A percentile compares a stretch with the other conserved stretches of the same genome.
Conservation (phyloP, 2,888 invertebrate genomes). For the Cloeon dipterum region DNA sequence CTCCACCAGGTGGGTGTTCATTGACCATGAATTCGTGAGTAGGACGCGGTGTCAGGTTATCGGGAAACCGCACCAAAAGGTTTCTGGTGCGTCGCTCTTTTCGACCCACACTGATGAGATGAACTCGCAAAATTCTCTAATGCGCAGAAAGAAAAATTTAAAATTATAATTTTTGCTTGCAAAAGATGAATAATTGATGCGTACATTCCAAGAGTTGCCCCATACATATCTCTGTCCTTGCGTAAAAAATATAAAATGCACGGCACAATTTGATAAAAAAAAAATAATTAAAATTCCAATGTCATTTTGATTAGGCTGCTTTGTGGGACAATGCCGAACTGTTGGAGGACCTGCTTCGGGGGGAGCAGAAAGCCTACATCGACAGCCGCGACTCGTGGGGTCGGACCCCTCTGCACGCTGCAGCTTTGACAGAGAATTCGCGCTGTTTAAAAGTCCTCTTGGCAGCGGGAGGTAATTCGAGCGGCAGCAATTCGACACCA, state of each 20-base stretch:
- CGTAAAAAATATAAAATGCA: neutral
- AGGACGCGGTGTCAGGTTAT: no score
- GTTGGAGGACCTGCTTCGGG: constrained; percentile 48
- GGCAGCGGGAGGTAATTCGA: constrained; percentile 28
- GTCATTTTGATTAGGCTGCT: constrained; percentile 37
- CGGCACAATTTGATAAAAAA: neutral
- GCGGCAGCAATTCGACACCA: neutral
- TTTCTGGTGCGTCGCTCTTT: no score
- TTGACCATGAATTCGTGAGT: no score
- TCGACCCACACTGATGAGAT: no score
- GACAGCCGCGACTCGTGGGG: constrained; percentile 52
- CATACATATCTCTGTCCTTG: neutral
- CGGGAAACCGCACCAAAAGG: no score
- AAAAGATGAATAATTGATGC: no score
- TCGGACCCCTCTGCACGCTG: constrained; percentile 58
- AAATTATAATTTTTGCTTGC: no score
- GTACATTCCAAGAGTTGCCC: neutral
- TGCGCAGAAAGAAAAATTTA: no score
- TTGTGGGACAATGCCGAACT: constrained; percentile 75
- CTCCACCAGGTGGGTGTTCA: constrained; percentile 40
- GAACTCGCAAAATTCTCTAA: no score
- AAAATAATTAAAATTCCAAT: no score
- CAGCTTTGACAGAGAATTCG: constrained; percentile 54
- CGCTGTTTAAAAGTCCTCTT: constrained; percentile 50
- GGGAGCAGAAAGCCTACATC: constrained; percentile 36